Evolutionary conservation across 2,113 vertebrate genomes (phyloP).

Genomic region (Dromiciops gliroides): DNA sequence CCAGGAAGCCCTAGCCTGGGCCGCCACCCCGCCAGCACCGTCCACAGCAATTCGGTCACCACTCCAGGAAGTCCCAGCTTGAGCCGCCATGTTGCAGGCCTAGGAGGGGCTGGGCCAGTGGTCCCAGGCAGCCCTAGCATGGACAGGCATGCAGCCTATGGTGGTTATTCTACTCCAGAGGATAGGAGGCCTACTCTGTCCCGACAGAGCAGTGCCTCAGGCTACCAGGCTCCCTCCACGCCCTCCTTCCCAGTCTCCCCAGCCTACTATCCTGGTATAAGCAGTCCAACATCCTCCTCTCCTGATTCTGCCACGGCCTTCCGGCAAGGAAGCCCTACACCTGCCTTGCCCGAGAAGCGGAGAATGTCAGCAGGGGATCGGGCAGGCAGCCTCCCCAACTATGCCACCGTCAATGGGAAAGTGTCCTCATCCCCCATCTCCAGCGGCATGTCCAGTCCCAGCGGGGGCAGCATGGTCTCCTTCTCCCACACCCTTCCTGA

Average conservation of each 20-base stretch:
- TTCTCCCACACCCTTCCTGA: constrained; percentile 96
- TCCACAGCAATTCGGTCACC: constrained; percentile 62
- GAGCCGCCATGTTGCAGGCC: constrained; percentile 83
- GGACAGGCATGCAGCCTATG: constrained; percentile 89
- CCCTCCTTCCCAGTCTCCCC: constrained; percentile 94
- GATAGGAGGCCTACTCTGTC: constrained; percentile 92
- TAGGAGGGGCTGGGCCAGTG: constrained; percentile 79
- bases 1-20: constrained; percentile 70
- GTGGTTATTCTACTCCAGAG: constrained; percentile 91
- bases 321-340: constrained; percentile 89
- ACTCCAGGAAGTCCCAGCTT: constrained; percentile 91
- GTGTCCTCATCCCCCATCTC: constrained; percentile 87
- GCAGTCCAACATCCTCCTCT: constrained; percentile 82
- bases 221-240: constrained; percentile 94
- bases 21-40: constrained; percentile 51
- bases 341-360: constrained; percentile 92
- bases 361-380: constrained; percentile 93
- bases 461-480: constrained; percentile 83
- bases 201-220: constrained; percentile 94
- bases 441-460: constrained; percentile 88
- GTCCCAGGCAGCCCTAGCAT: constrained; percentile 91
- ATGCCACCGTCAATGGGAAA: constrained; percentile 94
- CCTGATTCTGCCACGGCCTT: constrained; percentile 88
- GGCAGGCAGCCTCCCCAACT: constrained; percentile 90
- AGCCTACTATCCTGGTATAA: constrained; percentile 84